Percentiles rank a stretch among this genome's conserved stretches.
phyloP scores from a whole-genome alignment of 2,888 invertebrate species.

The Leistus spinibarbis region DNA sequence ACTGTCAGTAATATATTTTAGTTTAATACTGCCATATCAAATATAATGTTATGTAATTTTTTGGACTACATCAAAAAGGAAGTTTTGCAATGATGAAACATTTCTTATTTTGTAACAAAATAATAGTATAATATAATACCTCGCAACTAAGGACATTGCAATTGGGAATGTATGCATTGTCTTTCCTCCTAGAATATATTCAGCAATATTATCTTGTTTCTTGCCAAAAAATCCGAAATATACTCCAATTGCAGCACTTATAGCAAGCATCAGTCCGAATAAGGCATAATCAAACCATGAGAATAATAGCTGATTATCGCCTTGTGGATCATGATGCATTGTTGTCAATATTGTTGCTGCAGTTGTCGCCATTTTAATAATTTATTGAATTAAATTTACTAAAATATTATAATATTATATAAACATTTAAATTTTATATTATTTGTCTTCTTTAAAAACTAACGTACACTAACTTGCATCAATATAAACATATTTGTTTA shows the following conservation, averaged over 20 bases:
- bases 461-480: background rate
- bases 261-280: slow-evolving; percentile 42
- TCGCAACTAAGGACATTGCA: slow-evolving; percentile 71
- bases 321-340: background rate
- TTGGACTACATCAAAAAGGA: too few species aligned
- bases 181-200: slow-evolving; percentile 72
- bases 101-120: too few species aligned
- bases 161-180: slow-evolving; percentile 73
- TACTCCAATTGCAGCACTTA: slow-evolving; percentile 46
- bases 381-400: background rate
- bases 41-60: too few species aligned
- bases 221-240: slow-evolving; percentile 41
- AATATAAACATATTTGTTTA: background rate
- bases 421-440: background rate
- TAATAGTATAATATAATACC: too few species aligned
- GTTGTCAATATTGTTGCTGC: background rate
- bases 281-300: slow-evolving; percentile 46
- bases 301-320: slow-evolving; percentile 41
- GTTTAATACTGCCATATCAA: too few species aligned
- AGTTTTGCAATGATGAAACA: too few species aligned
- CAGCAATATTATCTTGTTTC: slow-evolving; percentile 61
- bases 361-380: too few species aligned
- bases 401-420: background rate
- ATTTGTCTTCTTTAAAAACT: too few species aligned
- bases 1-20: too few species aligned